phyloP scores from a whole-genome alignment of 2,888 invertebrate genomes.

The Cataglyphis livida region DNA sequence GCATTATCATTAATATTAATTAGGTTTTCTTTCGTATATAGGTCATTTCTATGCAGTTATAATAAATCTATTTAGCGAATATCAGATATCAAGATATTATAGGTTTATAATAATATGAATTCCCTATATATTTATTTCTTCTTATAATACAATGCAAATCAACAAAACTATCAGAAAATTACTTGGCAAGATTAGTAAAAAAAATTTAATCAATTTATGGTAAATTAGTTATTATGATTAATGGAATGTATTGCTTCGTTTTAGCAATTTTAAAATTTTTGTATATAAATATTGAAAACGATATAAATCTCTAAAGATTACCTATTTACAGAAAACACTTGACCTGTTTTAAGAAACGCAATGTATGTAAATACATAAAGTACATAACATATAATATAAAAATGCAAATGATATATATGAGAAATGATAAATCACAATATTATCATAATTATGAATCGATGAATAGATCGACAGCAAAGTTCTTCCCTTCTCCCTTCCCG shows the following conservation, averaged over 20 bases:
- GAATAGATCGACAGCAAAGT: neutral
- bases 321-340: neutral
- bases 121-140: neutral
- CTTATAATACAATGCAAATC: neutral
- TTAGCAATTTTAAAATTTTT: neutral
- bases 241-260: neutral
- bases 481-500: neutral
- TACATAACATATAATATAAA: neutral
- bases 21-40: neutral
- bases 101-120: neutral
- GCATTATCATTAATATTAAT: neutral
- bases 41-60: neutral
- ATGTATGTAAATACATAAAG: neutral
- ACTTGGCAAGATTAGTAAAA: neutral
- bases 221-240: neutral
- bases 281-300: neutral
- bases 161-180: neutral
- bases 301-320: neutral
- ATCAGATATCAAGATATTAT: neutral
- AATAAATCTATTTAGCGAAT: slow-evolving; percentile 3
- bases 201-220: neutral
- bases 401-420: neutral
- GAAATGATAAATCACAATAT: neutral
- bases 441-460: slow-evolving; percentile 18
- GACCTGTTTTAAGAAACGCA: neutral